Conservation (phyloP, 2,797 vertebrate genomes). For the Champsocephalus esox region DNA sequence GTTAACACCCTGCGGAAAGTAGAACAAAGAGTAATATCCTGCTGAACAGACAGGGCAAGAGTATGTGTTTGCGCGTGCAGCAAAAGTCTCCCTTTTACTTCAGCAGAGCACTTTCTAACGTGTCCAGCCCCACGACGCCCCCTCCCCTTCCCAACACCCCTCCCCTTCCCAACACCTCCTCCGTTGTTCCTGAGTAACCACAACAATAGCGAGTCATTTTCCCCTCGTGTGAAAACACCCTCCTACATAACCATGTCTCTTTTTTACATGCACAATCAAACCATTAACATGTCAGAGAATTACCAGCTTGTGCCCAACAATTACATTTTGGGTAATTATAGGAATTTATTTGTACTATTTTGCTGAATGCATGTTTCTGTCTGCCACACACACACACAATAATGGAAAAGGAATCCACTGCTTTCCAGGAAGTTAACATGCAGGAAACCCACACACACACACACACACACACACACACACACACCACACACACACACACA, state of each 20-base stretch:
- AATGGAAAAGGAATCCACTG: neutral
- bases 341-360: neutral
- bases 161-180: constrained; percentile 30
- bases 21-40: constrained; percentile 68
- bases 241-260: constrained; percentile 11
- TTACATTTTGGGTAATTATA: constrained; percentile 19
- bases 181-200: constrained; percentile 42
- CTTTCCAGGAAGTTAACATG: neutral
- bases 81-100: neutral
- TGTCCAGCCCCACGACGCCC: neutral
- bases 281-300: constrained; percentile 2
- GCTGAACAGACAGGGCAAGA: constrained; percentile 18
- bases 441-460: too few relatives aligned
- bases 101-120: neutral
- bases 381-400: too few relatives aligned
- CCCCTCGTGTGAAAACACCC: constrained; percentile 23
- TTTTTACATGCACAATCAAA: too few relatives aligned
- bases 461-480: too few relatives aligned
- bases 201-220: constrained; percentile 69
- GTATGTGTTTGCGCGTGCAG: neutral
- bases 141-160: constrained; percentile 15
- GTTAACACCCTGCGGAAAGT: constrained; percentile 61
- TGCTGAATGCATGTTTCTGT: neutral
- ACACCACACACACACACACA: too few relatives aligned
- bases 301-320: constrained; percentile 4